Evolutionary conservation across 1,140 invertebrate genomes (phyloP).

Genomic region (Pantala flavescens): DNA sequence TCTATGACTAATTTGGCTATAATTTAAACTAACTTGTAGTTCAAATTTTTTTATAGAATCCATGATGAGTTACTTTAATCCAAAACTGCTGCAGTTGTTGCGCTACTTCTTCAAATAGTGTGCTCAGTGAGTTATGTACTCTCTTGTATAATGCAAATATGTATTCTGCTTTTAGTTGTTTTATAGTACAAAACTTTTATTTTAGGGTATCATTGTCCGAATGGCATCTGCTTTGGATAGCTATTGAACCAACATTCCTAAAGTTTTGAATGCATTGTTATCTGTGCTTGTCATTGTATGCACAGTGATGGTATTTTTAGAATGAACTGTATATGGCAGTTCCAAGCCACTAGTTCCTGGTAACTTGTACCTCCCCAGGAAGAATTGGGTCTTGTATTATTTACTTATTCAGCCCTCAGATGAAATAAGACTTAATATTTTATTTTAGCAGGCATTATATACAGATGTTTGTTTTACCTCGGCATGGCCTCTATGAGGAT

Average conservation of each 20-base stretch:
- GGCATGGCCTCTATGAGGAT: neutral
- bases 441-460: neutral
- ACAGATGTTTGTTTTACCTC: neutral
- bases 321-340: neutral
- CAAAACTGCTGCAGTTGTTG: neutral
- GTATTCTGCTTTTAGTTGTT: neutral
- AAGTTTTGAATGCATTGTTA: neutral
- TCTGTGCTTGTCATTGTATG: neutral
- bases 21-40: too few relatives aligned
- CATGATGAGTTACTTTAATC: neutral
- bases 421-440: conserved; percentile 5
- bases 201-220: neutral
- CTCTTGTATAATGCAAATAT: neutral
- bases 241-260: neutral
- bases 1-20: too few relatives aligned
- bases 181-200: neutral
- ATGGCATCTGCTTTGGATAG: neutral
- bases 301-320: conserved; percentile 3
- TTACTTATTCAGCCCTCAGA: neutral
- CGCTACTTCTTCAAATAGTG: neutral
- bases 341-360: neutral
- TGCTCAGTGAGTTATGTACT: neutral
- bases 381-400: neutral
- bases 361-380: neutral
- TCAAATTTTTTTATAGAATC: neutral